Base-by-base conservation (phyloP, 2,888 invertebrate species). In the Aethes cnicana region DNA sequence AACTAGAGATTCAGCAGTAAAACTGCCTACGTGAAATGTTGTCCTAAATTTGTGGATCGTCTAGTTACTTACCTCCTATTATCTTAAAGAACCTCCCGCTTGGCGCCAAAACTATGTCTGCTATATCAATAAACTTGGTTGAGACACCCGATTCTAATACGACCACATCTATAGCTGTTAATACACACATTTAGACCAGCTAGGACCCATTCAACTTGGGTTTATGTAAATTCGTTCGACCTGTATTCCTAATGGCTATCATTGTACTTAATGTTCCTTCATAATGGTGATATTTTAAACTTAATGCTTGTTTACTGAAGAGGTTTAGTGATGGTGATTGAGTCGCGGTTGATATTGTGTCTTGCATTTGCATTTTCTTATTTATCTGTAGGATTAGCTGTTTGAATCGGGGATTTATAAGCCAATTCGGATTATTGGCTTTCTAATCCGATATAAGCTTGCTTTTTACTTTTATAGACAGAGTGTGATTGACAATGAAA, bases 201-300 rank as follows among this genome's bases (percentile, higher is more conserved):
- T 52, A 50, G 37, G 36, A 37, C 23, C 32, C 37, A 44, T 30
- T 49, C 16, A 16, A 44, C 30, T 44, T 44, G 25, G 43, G 37
- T 44, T 52, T 52, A 52, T 52, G 50, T 52, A 52, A 52, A 52
- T 52, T 44, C n/a, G 11, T 35, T 37, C 52, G 23, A 37, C 48
- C 36, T 47, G 42, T 18, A 56, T 47, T 52, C 37, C 32, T 37
- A 52, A 54, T 54, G 44, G 43, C 35, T 49, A 47, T 49, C 48
- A 41, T 53, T 56, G 52, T 43, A 54, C 47, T 54, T 61, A 56
- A 61, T 48, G 58, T 33, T 36, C 21, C 42, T 52, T 44, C 26
- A 43, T 53, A 52, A 52, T 44, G 37, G 44, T 30, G 44, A 44
- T 52, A 44, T 44, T 41, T 52, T 37, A 32, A 28, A 43, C 28